phyloP scores from a whole-genome alignment of 2,888 invertebrate genomes.

The Hemithea aestivaria region DNA sequence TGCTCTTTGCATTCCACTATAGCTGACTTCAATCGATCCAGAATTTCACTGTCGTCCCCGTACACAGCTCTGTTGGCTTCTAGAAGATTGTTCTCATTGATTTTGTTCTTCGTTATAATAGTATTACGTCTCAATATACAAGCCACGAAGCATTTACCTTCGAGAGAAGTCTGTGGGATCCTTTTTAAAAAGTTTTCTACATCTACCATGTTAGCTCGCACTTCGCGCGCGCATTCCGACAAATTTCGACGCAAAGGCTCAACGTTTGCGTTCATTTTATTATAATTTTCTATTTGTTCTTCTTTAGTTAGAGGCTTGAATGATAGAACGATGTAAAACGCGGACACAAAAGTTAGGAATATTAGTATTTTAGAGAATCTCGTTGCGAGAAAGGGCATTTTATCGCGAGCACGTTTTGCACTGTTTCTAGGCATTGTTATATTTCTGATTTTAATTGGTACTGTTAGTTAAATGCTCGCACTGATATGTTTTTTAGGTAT shows the following conservation, averaged over 20 bases:
- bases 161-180: conserved; percentile 52
- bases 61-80: conserved; percentile 57
- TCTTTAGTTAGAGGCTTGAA: conserved; percentile 59
- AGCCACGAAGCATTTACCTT: conserved; percentile 70
- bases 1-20: conserved; percentile 48
- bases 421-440: conserved; percentile 32
- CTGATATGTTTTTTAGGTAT: conserved; percentile 45
- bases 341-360: conserved; percentile 37
- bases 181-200: conserved; percentile 63
- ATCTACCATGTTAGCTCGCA: conserved; percentile 56
- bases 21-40: conserved; percentile 49
- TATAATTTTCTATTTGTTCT: conserved; percentile 51
- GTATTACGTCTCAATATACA: conserved; percentile 63
- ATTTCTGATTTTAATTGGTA: no score
- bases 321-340: conserved; percentile 42
- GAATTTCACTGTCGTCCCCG: conserved; percentile 62
- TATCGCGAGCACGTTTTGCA: conserved; percentile 35
- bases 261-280: conserved; percentile 52
- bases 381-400: conserved; percentile 32
- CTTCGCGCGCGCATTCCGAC: conserved; percentile 64
- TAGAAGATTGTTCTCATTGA: conserved; percentile 46
- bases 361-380: conserved; percentile 28
- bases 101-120: conserved; percentile 60
- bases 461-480: conserved; percentile 36
- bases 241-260: conserved; percentile 67